Evolutionary conservation across 2,113 vertebrate species (phyloP).

Genomic region (Gallinago undulata): DNA sequence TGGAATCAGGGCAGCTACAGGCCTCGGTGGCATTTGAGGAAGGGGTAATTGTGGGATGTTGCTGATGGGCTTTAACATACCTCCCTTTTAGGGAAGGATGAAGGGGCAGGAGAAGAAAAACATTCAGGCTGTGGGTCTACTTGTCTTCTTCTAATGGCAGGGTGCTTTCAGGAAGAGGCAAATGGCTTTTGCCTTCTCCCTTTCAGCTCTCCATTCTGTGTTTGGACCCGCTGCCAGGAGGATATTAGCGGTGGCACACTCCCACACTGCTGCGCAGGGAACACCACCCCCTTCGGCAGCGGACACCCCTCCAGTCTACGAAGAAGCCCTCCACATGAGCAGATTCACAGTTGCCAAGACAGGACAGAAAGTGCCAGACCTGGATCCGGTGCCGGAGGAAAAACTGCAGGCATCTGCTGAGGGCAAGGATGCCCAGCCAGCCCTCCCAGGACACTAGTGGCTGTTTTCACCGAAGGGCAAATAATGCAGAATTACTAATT

Average conservation of each 20-base stretch:
- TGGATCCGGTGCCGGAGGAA: slow-evolving; percentile 67
- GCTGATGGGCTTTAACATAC: not conserved
- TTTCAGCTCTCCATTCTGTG: slow-evolving; percentile 76
- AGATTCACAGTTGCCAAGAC: slow-evolving; percentile 73
- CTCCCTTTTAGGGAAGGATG: not conserved
- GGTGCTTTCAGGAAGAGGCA: not conserved
- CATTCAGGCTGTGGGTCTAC: not conserved
- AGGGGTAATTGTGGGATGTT: not conserved
- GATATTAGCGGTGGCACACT: slow-evolving; percentile 74
- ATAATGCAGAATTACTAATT: not conserved
- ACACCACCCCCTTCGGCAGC: not conserved
- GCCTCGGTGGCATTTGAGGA: not conserved
- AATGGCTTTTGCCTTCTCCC: not conserved
- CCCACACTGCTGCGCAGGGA: slow-evolving; percentile 41
- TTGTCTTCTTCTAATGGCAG: not conserved
- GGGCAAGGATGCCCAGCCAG: not conserved
- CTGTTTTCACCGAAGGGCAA: not conserved
- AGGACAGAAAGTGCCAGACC: slow-evolving; percentile 59
- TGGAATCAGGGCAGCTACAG: not conserved
- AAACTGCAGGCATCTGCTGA: not conserved
- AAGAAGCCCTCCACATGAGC: slow-evolving; percentile 77
- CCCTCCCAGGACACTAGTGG: not conserved
- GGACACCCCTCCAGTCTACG: slow-evolving; percentile 75
- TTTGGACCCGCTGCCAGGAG: slow-evolving; percentile 76
- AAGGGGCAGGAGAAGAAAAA: not conserved